A percentile compares a stretch with the other conserved stretches of the same genome.
Evolutionary conservation across 2,888 invertebrate genomes (phyloP).

Genomic region (Pilophorus perplexus): DNA sequence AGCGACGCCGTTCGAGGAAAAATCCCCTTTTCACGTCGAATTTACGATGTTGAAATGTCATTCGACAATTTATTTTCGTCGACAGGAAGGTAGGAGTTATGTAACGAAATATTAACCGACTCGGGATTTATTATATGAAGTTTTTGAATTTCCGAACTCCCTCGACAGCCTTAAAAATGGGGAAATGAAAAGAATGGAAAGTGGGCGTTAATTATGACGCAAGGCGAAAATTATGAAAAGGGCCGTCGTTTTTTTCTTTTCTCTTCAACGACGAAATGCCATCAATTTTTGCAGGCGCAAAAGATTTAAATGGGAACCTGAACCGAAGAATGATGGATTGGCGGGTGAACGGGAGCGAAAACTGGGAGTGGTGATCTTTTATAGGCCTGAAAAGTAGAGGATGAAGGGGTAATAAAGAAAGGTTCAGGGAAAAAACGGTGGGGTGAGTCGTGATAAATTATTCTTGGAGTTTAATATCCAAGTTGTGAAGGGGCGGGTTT

Average conservation of each 20-base stretch:
- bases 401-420: constrained; percentile 23
- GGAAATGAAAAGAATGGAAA: too few species aligned
- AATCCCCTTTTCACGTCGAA: too few species aligned
- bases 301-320: constrained; percentile 3
- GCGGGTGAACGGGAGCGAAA: background rate
- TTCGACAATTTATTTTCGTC: too few species aligned
- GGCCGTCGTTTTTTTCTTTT: too few species aligned
- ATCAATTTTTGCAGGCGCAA: background rate
- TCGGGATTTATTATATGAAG: too few species aligned
- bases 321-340: constrained; percentile 17
- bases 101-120: too few species aligned
- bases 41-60: too few species aligned
- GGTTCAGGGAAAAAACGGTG: background rate
- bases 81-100: too few species aligned
- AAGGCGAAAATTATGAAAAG: background rate
- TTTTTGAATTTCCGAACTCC: too few species aligned
- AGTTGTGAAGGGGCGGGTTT: background rate
- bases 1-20: too few species aligned
- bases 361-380: background rate
- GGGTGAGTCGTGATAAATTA: constrained; percentile 11
- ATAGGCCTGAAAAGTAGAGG: constrained; percentile 3
- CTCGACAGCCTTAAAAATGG: too few species aligned
- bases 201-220: too few species aligned
- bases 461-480: constrained; percentile 15
- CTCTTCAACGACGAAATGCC: background rate